A percentile compares a stretch with the other conserved stretches of the same genome.
phyloP scores from a whole-genome alignment of 2,113 vertebrate species.

The Bucco capensis region DNA sequence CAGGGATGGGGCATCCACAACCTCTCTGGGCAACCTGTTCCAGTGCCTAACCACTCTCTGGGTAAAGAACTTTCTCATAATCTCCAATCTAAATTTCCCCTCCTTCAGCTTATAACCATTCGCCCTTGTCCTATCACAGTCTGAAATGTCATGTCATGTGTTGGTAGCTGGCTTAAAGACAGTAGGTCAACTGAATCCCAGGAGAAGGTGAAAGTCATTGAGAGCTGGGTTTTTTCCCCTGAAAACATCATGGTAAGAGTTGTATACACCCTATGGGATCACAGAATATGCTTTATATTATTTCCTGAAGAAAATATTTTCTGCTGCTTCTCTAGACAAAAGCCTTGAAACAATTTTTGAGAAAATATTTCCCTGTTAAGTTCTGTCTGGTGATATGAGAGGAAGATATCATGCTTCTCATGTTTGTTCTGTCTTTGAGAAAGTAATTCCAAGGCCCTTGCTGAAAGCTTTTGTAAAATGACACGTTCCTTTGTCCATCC shows the following conservation, averaged over 20 bases:
- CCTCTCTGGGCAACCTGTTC: too few species aligned
- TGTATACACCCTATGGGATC: not conserved
- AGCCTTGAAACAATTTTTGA: not conserved
- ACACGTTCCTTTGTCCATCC: not conserved
- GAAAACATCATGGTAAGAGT: not conserved
- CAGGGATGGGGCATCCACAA: too few species aligned
- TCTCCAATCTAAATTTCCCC: too few species aligned
- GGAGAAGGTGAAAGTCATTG: not conserved
- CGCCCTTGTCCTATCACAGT: too few species aligned
- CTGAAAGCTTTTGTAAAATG: not conserved
- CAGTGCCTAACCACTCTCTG: too few species aligned
- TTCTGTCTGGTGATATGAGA: not conserved
- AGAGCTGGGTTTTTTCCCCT: not conserved
- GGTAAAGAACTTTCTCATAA: too few species aligned
- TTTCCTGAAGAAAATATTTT: not conserved
- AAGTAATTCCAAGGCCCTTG: not conserved
- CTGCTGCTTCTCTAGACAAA: not conserved
- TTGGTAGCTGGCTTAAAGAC: not conserved
- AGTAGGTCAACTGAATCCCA: not conserved
- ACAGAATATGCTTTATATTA: not conserved
- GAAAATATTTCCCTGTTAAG: not conserved
- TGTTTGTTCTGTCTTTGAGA: not conserved
- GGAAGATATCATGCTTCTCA: not conserved
- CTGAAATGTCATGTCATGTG: not conserved
- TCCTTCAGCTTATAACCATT: too few species aligned